Evolutionary conservation across 35 echinoderm and acorn worm species (phyloP), one percentile per base, ranked within the genome.

Genomic region (Ptychodera flava): DNA sequence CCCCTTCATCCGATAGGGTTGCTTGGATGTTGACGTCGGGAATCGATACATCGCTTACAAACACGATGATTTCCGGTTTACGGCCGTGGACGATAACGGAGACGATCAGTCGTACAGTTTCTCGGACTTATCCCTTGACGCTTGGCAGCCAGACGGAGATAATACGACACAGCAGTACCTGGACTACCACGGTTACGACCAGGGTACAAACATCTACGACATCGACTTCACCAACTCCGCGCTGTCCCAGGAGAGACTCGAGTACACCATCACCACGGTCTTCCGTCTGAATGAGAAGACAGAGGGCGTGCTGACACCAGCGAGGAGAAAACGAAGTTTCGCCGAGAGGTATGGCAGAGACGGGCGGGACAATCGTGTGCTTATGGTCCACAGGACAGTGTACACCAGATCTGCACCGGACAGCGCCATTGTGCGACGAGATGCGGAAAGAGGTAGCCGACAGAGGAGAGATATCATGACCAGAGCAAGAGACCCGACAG

Each of bases 251-350:
- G 78, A 89, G 32, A 77, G 93, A 78, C n/a, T 89, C 77, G 78
- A 85, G 33, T 95, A 95, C 83, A 92, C 90, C 31, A 95, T 95
- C 30, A 95, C 93, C 1, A 95, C 93, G 1, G 90, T 95, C 27
- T 95, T 87, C 52, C 34, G 78, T 36, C 35, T 83, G 15, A 35
- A 36, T 2, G 10, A 34, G 16, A 83, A 83, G 29, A 1, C 33
- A 1, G 28, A 36, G 28, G 29, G 34, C 0, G n/a, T n/a, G n/a
- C n/a, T n/a, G n/a, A n/a, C n/a, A n/a, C n/a, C n/a, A n/a, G n/a
- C 6, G 35, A 37, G 16, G 82, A 37, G 29, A 35, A 37, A 31
- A n/a, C 16, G 16, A 33, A 31, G 1, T 64, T 64, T 12, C 45
- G 22, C 6, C 45, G 45, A 64, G 22, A 64, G 22, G 45, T 64